Conservation (phyloP, 2,113 vertebrate genomes). For the Eira barbara region DNA sequence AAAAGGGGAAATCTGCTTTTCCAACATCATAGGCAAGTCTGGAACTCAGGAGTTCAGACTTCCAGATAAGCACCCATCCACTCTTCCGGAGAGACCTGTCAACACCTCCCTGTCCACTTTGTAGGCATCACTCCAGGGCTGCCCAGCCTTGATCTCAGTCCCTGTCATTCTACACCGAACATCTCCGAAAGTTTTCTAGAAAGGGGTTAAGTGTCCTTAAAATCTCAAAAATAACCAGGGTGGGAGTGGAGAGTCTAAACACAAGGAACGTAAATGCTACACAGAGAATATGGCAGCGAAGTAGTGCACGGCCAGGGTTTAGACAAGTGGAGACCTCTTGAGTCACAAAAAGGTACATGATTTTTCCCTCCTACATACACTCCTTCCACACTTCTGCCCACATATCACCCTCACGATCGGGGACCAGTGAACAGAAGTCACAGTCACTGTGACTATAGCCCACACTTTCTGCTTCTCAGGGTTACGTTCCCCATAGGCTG, state of each 20-base stretch:
- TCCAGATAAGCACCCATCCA: neutral
- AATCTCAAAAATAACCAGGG: conserved; percentile 11
- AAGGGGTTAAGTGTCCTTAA: neutral
- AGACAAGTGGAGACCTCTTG: neutral
- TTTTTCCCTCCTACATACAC: neutral
- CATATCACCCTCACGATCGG: neutral
- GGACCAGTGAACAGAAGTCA: neutral
- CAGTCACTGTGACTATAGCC: neutral
- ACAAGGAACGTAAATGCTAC: neutral
- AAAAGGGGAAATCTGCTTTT: neutral
- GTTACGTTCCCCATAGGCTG: too few relatives aligned
- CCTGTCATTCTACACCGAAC: neutral
- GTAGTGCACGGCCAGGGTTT: neutral
- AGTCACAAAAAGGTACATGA: neutral
- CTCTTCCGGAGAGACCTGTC: neutral
- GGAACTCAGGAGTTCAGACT: neutral
- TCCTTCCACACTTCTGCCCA: too few relatives aligned
- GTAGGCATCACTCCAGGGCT: neutral
- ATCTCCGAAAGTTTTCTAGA: neutral
- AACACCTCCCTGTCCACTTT: neutral
- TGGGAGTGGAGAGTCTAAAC: neutral
- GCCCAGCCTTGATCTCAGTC: neutral
- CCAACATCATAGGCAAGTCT: neutral
- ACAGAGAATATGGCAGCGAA: neutral
- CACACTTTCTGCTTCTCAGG: neutral